phyloP scores from a whole-genome alignment of 2,888 invertebrate species.

The Tryphoninae sp. region DNA sequence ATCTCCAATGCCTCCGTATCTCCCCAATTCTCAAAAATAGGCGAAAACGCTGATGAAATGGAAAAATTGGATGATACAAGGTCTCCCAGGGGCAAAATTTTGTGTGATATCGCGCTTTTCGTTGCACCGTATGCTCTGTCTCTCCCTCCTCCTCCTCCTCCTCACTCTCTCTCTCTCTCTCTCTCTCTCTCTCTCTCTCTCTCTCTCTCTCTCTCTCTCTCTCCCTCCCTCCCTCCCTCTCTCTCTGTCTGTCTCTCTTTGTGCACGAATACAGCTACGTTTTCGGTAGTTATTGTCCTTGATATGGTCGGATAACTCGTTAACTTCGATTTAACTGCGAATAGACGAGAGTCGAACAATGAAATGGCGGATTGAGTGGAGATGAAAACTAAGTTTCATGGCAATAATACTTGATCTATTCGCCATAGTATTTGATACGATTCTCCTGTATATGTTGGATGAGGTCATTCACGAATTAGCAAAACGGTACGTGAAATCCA shows the following conservation, averaged over 20 bases:
- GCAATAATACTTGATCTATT: slow-evolving; percentile 44
- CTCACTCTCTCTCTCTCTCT: not conserved
- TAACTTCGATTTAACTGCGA: slow-evolving; percentile 20
- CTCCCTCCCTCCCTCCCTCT: not conserved
- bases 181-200: not conserved
- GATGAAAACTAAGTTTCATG: slow-evolving; percentile 40
- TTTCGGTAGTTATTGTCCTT: slow-evolving; percentile 3
- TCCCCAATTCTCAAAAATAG: not conserved
- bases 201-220: not conserved
- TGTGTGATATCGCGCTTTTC: slow-evolving; percentile 12
- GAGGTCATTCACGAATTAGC: slow-evolving; percentile 61
- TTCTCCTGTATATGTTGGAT: not conserved
- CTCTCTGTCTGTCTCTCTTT: not conserved
- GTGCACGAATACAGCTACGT: not conserved
- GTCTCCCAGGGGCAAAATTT: not conserved
- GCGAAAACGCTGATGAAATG: not conserved
- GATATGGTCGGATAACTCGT: slow-evolving; percentile 10
- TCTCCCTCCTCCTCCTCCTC: not conserved
- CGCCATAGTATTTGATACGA: not conserved
- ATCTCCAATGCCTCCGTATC: not conserved
- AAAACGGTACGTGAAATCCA: slow-evolving; percentile 55
- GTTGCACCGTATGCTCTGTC: not conserved
- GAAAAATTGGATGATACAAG: not conserved
- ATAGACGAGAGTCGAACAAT: not conserved
- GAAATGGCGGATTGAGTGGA: not conserved